Base-by-base conservation (phyloP, 2,888 invertebrate species). In the Aspidapion aeneum region DNA sequence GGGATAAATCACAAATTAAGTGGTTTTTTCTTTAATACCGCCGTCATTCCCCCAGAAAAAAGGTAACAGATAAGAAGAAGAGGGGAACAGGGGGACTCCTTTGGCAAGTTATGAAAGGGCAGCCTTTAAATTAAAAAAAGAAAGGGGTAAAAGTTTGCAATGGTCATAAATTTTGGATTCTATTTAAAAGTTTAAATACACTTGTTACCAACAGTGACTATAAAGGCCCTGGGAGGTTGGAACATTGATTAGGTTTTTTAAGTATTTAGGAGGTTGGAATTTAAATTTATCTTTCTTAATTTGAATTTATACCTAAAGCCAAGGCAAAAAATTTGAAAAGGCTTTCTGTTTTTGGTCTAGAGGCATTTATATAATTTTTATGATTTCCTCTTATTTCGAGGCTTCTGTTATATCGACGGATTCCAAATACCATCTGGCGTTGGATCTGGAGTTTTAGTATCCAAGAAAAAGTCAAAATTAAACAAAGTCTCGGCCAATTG, bases 1-100 rank as follows among this genome's bases (percentile, higher is more conserved):
- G 61, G 73, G 73, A 75, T 77, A 77, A 77, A 77, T 77, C 77
- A 76, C 75, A 74, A 76, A 76, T 74, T 74, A 75, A 75, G 76
- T 75, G 73, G 73, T 73, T 72, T 72, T 72, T 72, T 73, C 52
- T 50, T 58, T 20, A 20, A 19, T 50, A 58, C 52, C 50, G 50
- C 12, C 52, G 21, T 16, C 21, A 7, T 51, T 35, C 52, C 52
- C 7, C 18, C 50, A 22, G 17, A 20, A 21, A 54, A 60, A 60
- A 48, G 52, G 21, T 60, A 54, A 55, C 60, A 48, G 54, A 52
- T 60, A 49, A 55, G 52, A 48, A 12, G 52, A 7, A 3, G 35
- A 12, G 35, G 35, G 35, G 35, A 35, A 35, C 35, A 12, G 35
- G 35, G 35, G 35, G 52, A 19, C 18, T 5, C 17, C 63, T 61